A percentile compares a stretch with the other conserved stretches of the same genome.
Conservation (phyloP, 2,888 invertebrate genomes). For the Eremobia ochroleuca region DNA sequence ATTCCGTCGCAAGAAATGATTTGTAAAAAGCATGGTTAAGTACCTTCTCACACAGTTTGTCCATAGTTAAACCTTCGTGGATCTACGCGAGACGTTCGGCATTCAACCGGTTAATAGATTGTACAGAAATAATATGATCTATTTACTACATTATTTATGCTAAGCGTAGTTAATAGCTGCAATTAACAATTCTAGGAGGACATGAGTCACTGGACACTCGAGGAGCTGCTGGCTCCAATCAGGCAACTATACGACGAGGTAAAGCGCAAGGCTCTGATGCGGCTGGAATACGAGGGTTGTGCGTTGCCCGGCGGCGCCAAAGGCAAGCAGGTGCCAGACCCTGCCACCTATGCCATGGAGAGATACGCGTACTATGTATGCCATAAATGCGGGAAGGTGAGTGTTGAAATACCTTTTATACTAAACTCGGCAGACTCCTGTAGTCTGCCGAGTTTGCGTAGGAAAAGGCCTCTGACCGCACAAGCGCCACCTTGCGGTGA, state of each 20-base stretch:
- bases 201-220: conserved; percentile 95
- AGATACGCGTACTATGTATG: conserved; percentile 99
- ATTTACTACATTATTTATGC: too few species aligned
- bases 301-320: conserved; percentile 93
- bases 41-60: not conserved
- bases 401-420: conserved; percentile 8
- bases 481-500: too few species aligned
- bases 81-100: too few species aligned
- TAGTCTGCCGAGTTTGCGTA: too few species aligned
- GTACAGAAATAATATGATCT: not conserved
- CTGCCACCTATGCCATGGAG: conserved; percentile 98
- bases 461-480: too few species aligned
- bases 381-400: conserved; percentile 96
- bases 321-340: conserved; percentile 94
- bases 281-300: conserved; percentile 98
- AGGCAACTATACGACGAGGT: conserved; percentile 97
- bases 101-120: not conserved
- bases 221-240: conserved; percentile 95
- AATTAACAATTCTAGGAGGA: conserved; percentile 89
- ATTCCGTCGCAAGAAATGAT: not conserved
- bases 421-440: too few species aligned
- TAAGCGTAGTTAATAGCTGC: not conserved
- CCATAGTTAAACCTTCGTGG: too few species aligned
- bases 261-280: conserved; percentile 97
- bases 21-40: not conserved